A percentile compares a stretch with the other conserved stretches of the same genome.
Evolutionary conservation across 2,113 vertebrate genomes (phyloP).

Genomic region (Echinops telfairi): DNA sequence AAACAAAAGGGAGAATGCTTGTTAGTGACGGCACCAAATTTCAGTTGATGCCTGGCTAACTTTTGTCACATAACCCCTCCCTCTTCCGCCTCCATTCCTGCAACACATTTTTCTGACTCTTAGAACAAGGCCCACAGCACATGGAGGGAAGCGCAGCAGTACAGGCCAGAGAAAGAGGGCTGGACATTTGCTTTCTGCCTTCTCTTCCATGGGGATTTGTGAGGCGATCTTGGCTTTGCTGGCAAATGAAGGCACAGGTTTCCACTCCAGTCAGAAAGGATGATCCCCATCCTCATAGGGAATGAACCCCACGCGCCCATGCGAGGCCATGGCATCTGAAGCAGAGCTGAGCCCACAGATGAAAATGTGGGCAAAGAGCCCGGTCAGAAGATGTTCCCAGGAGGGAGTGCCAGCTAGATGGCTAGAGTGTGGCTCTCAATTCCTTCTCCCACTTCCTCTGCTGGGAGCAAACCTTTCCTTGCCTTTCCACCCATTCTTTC

Average conservation of each 20-base stretch:
- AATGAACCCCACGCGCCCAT: neutral
- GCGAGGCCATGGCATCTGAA: neutral
- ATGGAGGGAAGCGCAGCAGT: neutral
- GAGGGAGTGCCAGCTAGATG: conserved; percentile 76
- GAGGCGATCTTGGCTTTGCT: too few species aligned
- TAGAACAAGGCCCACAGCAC: neutral
- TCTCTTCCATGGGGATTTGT: neutral
- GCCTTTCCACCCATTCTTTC: conserved; percentile 54
- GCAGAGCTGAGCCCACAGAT: neutral
- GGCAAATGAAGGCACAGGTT: neutral
- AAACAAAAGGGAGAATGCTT: neutral
- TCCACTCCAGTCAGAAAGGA: neutral
- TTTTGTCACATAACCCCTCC: neutral
- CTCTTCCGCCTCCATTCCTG: neutral
- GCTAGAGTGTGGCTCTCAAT: conserved; percentile 74
- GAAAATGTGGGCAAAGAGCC: neutral
- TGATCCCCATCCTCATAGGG: neutral
- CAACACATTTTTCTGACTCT: neutral
- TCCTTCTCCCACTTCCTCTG: conserved; percentile 60
- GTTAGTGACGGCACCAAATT: neutral
- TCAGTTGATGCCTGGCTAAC: neutral
- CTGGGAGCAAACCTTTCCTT: conserved; percentile 84
- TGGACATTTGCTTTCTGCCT: neutral
- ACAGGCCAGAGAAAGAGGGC: neutral
- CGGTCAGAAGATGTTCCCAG: conserved; percentile 65